Percentiles rank a stretch among this genome's conserved stretches.
Conservation (phyloP, 2,113 vertebrate genomes). For the Limanda limanda region DNA sequence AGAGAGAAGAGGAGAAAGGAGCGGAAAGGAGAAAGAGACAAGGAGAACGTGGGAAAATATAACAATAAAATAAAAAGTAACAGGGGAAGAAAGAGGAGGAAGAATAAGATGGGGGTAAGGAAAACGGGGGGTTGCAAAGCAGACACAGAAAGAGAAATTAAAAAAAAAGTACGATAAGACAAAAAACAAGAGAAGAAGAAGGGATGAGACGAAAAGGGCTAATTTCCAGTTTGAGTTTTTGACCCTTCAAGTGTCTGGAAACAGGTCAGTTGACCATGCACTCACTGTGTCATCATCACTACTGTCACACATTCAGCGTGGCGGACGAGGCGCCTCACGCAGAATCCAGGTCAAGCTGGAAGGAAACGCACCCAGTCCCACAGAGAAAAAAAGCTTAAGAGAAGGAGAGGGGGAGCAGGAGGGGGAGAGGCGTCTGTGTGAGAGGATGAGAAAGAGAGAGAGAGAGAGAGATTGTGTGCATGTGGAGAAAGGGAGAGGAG, state of each 20-base stretch:
- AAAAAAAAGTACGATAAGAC: not conserved
- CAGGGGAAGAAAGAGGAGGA: not conserved
- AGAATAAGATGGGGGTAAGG: not conserved
- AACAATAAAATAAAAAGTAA: not conserved
- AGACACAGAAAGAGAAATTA: not conserved
- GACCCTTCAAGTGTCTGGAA: slow-evolving; percentile 45
- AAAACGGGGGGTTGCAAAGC: not conserved
- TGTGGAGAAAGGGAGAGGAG: slow-evolving; percentile 42
- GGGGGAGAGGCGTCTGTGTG: slow-evolving; percentile 48
- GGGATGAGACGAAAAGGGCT: slow-evolving; percentile 6
- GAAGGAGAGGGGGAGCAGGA: slow-evolving; percentile 51
- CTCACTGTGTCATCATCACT: slow-evolving; percentile 39
- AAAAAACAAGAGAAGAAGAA: slow-evolving; percentile 2
- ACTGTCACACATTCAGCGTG: slow-evolving; percentile 47
- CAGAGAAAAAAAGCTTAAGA: slow-evolving; percentile 58
- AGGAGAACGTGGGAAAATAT: not conserved
- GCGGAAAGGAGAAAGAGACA: too few relatives aligned
- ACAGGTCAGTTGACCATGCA: slow-evolving; percentile 57
- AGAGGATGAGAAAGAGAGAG: slow-evolving; percentile 14
- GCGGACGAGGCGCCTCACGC: slow-evolving; percentile 44
- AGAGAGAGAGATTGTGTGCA: slow-evolving; percentile 1
- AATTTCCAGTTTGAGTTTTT: slow-evolving; percentile 11
- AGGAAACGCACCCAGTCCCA: slow-evolving; percentile 54
- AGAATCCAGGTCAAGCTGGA: slow-evolving; percentile 79
- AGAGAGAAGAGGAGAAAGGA: slow-evolving; percentile 9